These are phyloP conservation scores for Molossus molossus DNA, from an alignment of 2,797 vertebrate genomes.

Conservation along the genomic window DNA sequence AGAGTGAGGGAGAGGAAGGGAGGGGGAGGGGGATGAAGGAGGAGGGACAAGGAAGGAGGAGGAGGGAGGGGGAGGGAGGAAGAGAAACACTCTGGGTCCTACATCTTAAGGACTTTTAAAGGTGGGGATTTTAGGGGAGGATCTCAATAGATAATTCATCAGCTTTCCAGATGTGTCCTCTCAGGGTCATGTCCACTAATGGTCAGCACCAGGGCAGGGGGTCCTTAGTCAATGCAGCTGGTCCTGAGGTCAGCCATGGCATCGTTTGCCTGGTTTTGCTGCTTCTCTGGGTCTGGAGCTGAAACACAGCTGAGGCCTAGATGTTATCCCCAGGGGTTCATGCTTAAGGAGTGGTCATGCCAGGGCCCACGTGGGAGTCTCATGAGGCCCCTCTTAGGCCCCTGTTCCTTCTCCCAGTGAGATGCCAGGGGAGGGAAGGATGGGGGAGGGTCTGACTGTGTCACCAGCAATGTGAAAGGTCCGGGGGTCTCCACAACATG, in stretches of 20 bases:
- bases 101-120: neutral
- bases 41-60: too few relatives aligned
- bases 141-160: neutral
- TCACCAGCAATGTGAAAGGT: neutral
- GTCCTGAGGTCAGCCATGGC: neutral
- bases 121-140: neutral
- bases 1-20: too few relatives aligned
- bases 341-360: neutral
- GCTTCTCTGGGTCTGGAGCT: neutral
- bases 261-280: neutral
- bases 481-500: neutral
- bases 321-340: neutral
- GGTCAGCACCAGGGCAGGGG: neutral
- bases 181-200: neutral
- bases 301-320: neutral
- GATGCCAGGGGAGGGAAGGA: neutral
- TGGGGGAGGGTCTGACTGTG: neutral
- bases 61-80: too few relatives aligned
- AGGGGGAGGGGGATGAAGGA: too few relatives aligned
- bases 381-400: neutral
- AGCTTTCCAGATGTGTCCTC: neutral
- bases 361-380: neutral
- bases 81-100: neutral
- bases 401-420: neutral
- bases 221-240: neutral